Conservation (phyloP, 2,888 invertebrate species). For the Melinopterus prodromus region DNA sequence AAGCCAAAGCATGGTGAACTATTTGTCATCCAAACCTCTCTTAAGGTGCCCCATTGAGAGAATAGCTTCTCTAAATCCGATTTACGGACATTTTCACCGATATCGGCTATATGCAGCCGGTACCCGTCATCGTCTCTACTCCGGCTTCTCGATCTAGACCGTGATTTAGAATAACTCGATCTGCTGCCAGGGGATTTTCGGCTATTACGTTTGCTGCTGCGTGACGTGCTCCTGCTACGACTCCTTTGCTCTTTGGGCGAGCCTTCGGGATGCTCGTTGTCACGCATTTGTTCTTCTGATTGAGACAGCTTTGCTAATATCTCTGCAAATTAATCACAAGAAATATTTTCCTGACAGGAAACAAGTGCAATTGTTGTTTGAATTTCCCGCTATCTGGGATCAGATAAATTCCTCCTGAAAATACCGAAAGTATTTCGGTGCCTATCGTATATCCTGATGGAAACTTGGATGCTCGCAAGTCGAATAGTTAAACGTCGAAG, state of each 20-base stretch:
- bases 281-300: constrained; percentile 47
- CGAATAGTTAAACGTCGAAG: not conserved
- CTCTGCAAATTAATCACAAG: constrained; percentile 17
- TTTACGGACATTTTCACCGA: constrained; percentile 63
- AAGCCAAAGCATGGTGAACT: constrained; percentile 70
- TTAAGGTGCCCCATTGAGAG: constrained; percentile 63
- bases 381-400: not conserved
- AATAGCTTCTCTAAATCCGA: constrained; percentile 64
- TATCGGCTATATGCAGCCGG: constrained; percentile 64
- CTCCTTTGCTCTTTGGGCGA: constrained; percentile 51
- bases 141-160: constrained; percentile 57
- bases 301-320: constrained; percentile 21
- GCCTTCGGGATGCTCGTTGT: constrained; percentile 49
- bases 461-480: not conserved
- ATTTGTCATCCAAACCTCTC: constrained; percentile 68
- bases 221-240: constrained; percentile 53
- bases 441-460: not conserved
- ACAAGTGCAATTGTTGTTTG: constrained; percentile 16
- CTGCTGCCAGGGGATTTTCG: constrained; percentile 50
- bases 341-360: not conserved
- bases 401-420: not conserved
- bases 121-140: constrained; percentile 59
- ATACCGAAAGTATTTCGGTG: not conserved
- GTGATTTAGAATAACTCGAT: constrained; percentile 53
- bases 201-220: constrained; percentile 50